Conservation (phyloP, 2,113 vertebrate genomes). For the Ptyas mucosa region DNA sequence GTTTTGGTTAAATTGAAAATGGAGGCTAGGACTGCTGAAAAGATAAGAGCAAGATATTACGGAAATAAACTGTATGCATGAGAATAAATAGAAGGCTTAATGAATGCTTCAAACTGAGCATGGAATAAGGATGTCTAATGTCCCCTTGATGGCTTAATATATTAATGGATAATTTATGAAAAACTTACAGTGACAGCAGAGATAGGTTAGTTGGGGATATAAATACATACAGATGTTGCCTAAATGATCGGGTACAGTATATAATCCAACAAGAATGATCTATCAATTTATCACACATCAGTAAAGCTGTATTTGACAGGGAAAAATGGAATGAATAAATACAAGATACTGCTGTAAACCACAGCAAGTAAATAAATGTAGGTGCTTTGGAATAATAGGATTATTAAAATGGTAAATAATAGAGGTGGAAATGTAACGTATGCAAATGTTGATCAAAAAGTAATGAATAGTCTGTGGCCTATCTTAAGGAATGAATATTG, state of each 20-base stretch:
- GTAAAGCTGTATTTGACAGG: not conserved
- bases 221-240: not conserved
- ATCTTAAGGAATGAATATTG: not conserved
- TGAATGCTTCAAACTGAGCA: not conserved
- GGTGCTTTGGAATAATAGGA: not conserved
- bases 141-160: not conserved
- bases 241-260: not conserved
- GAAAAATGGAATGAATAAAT: not conserved
- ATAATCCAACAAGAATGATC: not conserved
- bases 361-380: not conserved
- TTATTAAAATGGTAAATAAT: not conserved
- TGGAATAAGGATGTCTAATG: not conserved
- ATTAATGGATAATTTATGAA: not conserved
- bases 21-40: not conserved
- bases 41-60: not conserved
- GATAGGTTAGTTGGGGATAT: not conserved
- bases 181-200: not conserved
- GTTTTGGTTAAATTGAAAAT: not conserved
- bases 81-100: not conserved
- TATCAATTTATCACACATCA: not conserved
- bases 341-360: not conserved
- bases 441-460: not conserved
- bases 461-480: not conserved
- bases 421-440: not conserved
- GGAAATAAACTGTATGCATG: not conserved